A percentile compares a stretch with the other conserved stretches of the same genome.
phyloP scores from a whole-genome alignment of 2,888 invertebrate genomes.

The Ptychoptera contaminata region DNA sequence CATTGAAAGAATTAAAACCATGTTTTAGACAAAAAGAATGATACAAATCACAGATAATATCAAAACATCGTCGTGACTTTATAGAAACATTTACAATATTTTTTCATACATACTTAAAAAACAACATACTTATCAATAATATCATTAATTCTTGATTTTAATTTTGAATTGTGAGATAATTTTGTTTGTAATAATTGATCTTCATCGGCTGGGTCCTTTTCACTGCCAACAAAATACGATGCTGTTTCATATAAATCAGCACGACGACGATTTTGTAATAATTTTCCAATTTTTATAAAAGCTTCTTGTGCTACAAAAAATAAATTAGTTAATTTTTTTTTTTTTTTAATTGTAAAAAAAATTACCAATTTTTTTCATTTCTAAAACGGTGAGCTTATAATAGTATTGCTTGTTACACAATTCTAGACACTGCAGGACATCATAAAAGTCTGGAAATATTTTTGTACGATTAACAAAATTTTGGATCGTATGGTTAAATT shows the following conservation, averaged over 20 bases:
- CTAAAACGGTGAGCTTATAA: conserved; percentile 21
- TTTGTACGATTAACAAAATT: conserved; percentile 27
- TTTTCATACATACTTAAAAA: neutral
- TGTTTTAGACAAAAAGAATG: too few species aligned
- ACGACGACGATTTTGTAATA: conserved; percentile 45
- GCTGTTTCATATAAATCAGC: conserved; percentile 47
- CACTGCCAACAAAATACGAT: conserved; percentile 34
- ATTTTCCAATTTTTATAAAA: conserved; percentile 47
- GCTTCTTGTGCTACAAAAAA: conserved; percentile 40
- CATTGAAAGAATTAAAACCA: conserved; percentile 12
- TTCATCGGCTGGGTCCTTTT: conserved; percentile 41
- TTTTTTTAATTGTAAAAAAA: neutral
- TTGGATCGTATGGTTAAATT: conserved; percentile 27
- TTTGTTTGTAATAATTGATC: conserved; percentile 36
- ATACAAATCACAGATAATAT: too few species aligned
- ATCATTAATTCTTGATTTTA: conserved; percentile 35
- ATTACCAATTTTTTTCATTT: conserved; percentile 28
- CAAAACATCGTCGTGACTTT: too few species aligned
- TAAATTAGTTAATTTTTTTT: neutral
- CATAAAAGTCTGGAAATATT: conserved; percentile 39
- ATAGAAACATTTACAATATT: neutral
- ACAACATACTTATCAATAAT: conserved; percentile 38
- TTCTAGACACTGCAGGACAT: conserved; percentile 28
- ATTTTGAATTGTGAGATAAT: conserved; percentile 39
- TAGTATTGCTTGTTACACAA: conserved; percentile 25